These are phyloP conservation scores for Ciona savignyi DNA, from an alignment of 23 tunicate genomes.

Conservation along the genomic window DNA sequence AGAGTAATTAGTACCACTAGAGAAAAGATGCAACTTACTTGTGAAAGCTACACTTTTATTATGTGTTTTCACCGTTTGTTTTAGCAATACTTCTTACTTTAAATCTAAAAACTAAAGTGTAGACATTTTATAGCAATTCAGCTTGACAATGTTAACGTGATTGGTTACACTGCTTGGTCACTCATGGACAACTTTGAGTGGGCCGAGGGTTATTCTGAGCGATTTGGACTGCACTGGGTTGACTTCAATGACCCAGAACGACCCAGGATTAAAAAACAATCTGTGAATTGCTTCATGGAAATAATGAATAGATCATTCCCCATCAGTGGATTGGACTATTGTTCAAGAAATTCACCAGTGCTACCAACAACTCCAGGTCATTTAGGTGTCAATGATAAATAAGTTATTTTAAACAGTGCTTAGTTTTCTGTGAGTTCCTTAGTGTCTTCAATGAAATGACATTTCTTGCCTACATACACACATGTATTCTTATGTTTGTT, in stretches of 20 bases:
- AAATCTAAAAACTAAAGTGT: neutral
- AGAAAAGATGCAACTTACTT: too few species aligned
- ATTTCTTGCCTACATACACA: too few species aligned
- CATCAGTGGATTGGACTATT: slow-evolving; percentile 30
- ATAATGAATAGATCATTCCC: slow-evolving; percentile 39
- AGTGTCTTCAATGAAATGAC: too few species aligned
- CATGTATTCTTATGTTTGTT: too few species aligned
- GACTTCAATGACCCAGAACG: slow-evolving; percentile 78
- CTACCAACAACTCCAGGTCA: slow-evolving; percentile 17
- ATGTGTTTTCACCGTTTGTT: too few species aligned
- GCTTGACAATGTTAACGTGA: slow-evolving; percentile 74
- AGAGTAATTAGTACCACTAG: too few species aligned
- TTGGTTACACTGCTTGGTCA: slow-evolving; percentile 99
- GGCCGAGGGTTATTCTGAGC: slow-evolving; percentile 84
- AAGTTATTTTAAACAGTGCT: too few species aligned
- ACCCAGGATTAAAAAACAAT: slow-evolving; percentile 57
- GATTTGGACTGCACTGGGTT: slow-evolving; percentile 89
- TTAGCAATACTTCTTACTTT: neutral
- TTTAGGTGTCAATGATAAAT: neutral
- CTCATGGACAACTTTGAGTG: slow-evolving; percentile 99
- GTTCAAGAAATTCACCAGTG: slow-evolving; percentile 8
- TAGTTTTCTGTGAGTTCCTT: too few species aligned
- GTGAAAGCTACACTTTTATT: too few species aligned
- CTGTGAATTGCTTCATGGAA: slow-evolving; percentile 57
- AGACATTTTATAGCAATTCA: slow-evolving; percentile 38